Percentiles rank a stretch among this genome's conserved stretches.
Evolutionary conservation across 2,113 vertebrate species (phyloP).

Genomic region (Eptatretus burgeri): DNA sequence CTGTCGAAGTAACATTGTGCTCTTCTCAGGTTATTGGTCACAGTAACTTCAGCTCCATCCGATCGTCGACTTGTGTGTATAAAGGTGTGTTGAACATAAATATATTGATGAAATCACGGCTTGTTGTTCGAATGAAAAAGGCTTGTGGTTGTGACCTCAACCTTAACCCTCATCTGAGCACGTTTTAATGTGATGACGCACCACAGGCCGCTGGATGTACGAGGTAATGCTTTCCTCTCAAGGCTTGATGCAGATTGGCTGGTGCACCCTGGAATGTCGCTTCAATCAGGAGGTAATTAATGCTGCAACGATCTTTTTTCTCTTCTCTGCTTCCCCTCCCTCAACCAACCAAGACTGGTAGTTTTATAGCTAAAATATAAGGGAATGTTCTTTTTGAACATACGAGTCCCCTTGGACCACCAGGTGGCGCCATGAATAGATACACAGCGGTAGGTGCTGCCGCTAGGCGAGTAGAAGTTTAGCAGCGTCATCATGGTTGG

Average conservation of each 20-base stretch:
- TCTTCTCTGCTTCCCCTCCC: no score
- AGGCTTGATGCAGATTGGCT: conserved; percentile 95
- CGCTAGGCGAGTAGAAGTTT: no score
- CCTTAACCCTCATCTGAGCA: neutral
- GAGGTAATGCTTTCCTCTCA: conserved; percentile 96
- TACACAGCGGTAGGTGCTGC: no score
- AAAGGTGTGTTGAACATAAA: conserved; percentile 34
- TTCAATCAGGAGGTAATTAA: conserved; percentile 75
- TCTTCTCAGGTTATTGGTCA: conserved; percentile 52
- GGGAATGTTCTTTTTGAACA: no score
- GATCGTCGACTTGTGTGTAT: conserved; percentile 67
- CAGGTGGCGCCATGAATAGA: no score
- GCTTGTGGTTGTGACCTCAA: neutral
- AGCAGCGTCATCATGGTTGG: no score
- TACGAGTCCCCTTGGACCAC: no score
- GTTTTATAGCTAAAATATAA: no score
- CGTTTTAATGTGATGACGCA: neutral
- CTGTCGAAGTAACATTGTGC: neutral
- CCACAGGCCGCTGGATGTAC: conserved; percentile 68
- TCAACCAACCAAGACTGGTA: no score
- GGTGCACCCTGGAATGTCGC: conserved; percentile 80
- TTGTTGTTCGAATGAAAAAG: neutral
- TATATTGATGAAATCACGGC: neutral
- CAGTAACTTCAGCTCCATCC: conserved; percentile 94
- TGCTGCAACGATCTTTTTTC: no score